A percentile compares a stretch with the other conserved stretches of the same genome.
Evolutionary conservation across 2,113 vertebrate genomes (phyloP).

Genomic region (Uria aalge): DNA sequence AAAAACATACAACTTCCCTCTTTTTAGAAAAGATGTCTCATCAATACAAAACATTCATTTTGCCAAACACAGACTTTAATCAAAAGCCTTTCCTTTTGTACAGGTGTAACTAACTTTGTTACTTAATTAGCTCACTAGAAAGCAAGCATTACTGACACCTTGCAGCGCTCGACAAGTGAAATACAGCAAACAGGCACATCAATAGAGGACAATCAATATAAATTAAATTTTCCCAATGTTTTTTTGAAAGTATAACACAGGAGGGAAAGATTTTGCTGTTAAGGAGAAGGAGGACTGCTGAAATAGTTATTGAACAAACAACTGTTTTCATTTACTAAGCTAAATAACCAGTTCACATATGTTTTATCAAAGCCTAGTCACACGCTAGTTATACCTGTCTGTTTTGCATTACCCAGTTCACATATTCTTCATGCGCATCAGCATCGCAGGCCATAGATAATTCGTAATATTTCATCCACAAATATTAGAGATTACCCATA

Average conservation of each 20-base stretch:
- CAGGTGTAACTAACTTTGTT: background rate
- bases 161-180: background rate
- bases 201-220: background rate
- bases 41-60: background rate
- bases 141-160: background rate
- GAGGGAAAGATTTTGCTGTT: background rate
- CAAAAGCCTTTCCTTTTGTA: background rate
- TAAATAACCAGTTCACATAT: background rate
- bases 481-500: fast-evolving
- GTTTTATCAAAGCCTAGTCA: background rate
- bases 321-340: background rate
- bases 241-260: background rate
- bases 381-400: background rate
- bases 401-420: background rate
- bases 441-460: background rate
- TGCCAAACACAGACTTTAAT: background rate
- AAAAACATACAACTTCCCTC: background rate
- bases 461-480: background rate
- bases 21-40: background rate
- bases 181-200: background rate
- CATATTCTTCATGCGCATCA: background rate
- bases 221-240: background rate
- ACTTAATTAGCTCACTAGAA: background rate
- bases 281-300: background rate
- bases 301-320: background rate